phyloP scores from a whole-genome alignment of 64 coral and sea anemone species.

The Acropora yongei region DNA sequence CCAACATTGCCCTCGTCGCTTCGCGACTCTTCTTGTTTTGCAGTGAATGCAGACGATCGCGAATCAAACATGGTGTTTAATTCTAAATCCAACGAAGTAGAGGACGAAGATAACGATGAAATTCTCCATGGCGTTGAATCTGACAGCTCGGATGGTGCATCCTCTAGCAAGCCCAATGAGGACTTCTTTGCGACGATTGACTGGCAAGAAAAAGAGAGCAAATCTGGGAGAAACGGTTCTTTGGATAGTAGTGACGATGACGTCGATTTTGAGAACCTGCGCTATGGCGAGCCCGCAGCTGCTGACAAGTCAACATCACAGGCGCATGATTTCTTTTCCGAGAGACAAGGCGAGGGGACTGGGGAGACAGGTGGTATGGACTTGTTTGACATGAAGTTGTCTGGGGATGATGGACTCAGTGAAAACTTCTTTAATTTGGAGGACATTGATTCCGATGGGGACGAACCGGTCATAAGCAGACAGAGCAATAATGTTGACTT shows the following conservation, averaged over 20 bases:
- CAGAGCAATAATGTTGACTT: conserved; percentile 13
- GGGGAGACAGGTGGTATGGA: conserved; percentile 21
- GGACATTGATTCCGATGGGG: conserved; percentile 11
- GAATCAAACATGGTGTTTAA: conserved; percentile 90
- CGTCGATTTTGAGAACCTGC: conserved; percentile 62
- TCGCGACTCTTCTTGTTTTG: not conserved
- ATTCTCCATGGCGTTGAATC: not conserved
- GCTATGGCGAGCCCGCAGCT: not conserved
- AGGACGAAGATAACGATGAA: conserved; percentile 40
- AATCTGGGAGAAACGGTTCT: conserved; percentile 1
- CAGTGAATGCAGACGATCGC: conserved; percentile 91
- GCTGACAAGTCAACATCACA: not conserved
- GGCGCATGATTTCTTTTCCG: conserved; percentile 60
- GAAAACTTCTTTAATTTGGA: conserved; percentile 32
- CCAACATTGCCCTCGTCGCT: too few relatives aligned
- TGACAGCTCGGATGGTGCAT: not conserved
- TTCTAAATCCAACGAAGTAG: conserved; percentile 35
- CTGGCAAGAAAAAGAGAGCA: conserved; percentile 36
- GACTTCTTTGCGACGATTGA: conserved; percentile 60
- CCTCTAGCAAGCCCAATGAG: conserved; percentile 1
- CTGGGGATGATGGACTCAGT: conserved; percentile 9
- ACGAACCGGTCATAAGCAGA: conserved; percentile 12
- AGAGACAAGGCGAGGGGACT: conserved; percentile 17
- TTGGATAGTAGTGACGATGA: conserved; percentile 52
- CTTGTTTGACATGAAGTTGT: conserved; percentile 84